Base-by-base conservation (phyloP, 92 coral and sea anemone species). In the Chrysogorgia sp. region DNA sequence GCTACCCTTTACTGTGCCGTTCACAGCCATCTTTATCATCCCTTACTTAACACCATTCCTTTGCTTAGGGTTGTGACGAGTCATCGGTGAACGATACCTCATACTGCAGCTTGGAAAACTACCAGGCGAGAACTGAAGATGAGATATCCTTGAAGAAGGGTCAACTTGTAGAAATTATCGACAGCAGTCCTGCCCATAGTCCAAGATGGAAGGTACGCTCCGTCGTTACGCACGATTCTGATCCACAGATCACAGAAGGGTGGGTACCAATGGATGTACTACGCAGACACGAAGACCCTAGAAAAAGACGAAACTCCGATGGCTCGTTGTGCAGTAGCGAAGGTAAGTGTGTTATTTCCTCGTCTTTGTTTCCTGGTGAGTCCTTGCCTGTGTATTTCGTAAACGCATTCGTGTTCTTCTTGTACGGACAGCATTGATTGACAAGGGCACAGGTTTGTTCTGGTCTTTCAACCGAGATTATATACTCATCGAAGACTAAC, bases 281-380 rank as follows among this genome's bases (percentile, higher is more conserved):
- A 29, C 74, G 96, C 13, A 84, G 92, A 59, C 86, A 96, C 23
- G 97, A 91, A 20, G 97, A 96, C 31, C 74, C 84, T 32, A 89
- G 90, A 32, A 20, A 17, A 21, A 10, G 79, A 14, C 19, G 79
- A 25, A 72, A 72, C 82, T 96, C 99, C 20, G 99, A 96, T 75
- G 90, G 94, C 14, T 96, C 99, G 41, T 93, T 92, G 41, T 96
- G 97, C 66, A 91, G 97, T 80, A 96, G 99, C 83, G 99, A 96
- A 96, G 99, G 99, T 96, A 41, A 55, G 89, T 37, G 25, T 25
- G 14, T 37, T 48, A 33, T 60, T 34, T 41, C 25, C 40, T 13
- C 59, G 12, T 34, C 9, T 65, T n/a, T 31, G 35, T 34, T 65
- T 24, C 19, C 68, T 28, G 3, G 17, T 1, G 68, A 19, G n/a